Percentiles rank a stretch among this genome's conserved stretches.
These are phyloP conservation scores for Haemorhous mexicanus DNA, from an alignment of 2,113 vertebrate genomes.

Conservation along the genomic window DNA sequence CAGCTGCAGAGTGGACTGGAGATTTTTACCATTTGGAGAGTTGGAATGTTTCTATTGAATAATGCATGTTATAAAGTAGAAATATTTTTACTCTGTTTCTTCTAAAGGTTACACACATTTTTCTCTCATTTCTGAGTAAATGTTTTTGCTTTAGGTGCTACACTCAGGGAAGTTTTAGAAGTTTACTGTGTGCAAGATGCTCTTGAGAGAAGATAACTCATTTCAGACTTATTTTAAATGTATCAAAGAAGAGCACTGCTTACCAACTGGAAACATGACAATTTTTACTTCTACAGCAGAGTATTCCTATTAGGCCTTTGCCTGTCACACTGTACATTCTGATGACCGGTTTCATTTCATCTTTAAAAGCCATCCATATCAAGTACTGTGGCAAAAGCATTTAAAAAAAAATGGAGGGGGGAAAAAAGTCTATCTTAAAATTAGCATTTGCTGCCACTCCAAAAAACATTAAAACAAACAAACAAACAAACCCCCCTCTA, in stretches of 20 bases:
- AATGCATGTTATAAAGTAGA: not conserved
- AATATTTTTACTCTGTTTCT: not conserved
- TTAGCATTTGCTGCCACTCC: not conserved
- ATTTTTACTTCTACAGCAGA: not conserved
- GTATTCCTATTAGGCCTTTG: not conserved
- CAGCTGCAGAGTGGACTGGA: not conserved
- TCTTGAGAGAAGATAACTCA: not conserved
- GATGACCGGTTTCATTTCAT: not conserved
- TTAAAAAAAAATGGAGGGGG: not conserved
- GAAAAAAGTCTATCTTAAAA: not conserved
- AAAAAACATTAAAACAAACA: not conserved
- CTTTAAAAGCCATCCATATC: not conserved
- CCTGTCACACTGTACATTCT: not conserved
- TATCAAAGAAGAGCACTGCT: not conserved
- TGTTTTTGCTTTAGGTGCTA: not conserved
- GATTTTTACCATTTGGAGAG: not conserved
- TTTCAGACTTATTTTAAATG: conserved; percentile 23
- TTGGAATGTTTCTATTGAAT: not conserved
- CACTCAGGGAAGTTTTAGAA: not conserved
- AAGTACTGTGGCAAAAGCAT: not conserved
- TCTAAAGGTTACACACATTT: not conserved
- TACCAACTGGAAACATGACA: not conserved
- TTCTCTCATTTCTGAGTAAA: not conserved
- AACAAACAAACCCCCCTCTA: fast-evolving
- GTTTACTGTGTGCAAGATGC: not conserved